A percentile compares a stretch with the other conserved stretches of the same genome.
Conservation (phyloP, 2,113 vertebrate species). For the Callorhinus ursinus region DNA sequence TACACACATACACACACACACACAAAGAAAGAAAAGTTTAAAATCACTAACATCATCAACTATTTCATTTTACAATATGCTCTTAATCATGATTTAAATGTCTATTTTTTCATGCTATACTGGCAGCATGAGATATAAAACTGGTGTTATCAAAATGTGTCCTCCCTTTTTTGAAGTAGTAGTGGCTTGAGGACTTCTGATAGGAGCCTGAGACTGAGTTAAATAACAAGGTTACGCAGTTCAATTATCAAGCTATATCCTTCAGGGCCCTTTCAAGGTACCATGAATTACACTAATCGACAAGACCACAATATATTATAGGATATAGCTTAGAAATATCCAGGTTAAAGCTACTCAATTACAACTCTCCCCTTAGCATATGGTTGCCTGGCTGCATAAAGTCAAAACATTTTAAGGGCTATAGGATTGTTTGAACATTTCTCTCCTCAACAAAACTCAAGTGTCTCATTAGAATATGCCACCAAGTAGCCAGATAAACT, state of each 20-base stretch:
- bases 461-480: neutral
- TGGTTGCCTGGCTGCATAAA: neutral
- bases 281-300: neutral
- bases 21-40: neutral
- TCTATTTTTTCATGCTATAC: slow-evolving; percentile 42
- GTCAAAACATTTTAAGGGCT: neutral
- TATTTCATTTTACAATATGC: neutral
- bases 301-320: neutral
- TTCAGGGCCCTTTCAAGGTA: neutral
- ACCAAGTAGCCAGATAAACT: slow-evolving; percentile 24
- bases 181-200: neutral
- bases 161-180: neutral
- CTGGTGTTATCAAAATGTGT: neutral
- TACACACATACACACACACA: slow-evolving; percentile 57
- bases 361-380: neutral
- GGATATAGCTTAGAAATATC: slow-evolving; percentile 15
- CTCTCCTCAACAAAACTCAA: neutral
- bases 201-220: neutral
- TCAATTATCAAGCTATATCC: neutral
- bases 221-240: neutral
- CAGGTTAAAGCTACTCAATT: neutral
- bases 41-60: slow-evolving; percentile 28
- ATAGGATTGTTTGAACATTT: neutral
- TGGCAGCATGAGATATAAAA: neutral
- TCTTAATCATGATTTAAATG: slow-evolving; percentile 34